Conservation (phyloP, 2,888 invertebrate species). For the Chloroclystis v-ata region DNA sequence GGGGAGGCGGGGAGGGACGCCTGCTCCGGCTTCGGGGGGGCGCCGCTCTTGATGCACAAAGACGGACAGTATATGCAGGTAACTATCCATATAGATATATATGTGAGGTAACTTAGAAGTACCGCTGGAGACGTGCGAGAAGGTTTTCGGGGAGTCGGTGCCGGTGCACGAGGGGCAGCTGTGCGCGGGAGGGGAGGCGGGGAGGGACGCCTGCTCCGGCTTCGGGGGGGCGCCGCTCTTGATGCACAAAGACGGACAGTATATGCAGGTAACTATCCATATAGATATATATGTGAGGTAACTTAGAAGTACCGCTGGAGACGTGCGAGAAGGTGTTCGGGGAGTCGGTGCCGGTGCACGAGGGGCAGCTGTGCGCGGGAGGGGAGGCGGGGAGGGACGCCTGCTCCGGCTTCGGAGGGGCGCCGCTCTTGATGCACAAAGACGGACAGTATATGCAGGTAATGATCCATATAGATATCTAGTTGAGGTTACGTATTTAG, state of each 20-base stretch:
- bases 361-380: conserved; percentile 84
- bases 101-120: no score
- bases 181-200: conserved; percentile 86
- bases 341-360: conserved; percentile 79
- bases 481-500: no score
- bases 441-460: conserved; percentile 83
- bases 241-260: conserved; percentile 78
- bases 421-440: conserved; percentile 81
- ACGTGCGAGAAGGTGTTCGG: conserved; percentile 84
- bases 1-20: conserved; percentile 86
- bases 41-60: conserved; percentile 81
- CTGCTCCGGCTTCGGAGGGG: conserved; percentile 88
- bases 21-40: conserved; percentile 88
- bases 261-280: conserved; percentile 77
- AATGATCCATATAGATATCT: conserved; percentile 5
- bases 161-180: conserved; percentile 81
- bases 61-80: conserved; percentile 83
- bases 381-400: conserved; percentile 86
- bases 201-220: conserved; percentile 87
- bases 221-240: conserved; percentile 88
- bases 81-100: conserved; percentile 5
- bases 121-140: conserved; percentile 70
- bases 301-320: no score
- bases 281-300: no score
- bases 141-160: conserved; percentile 82